Conservation (phyloP, 2,888 invertebrate species). For the Folsomia manolachei region DNA sequence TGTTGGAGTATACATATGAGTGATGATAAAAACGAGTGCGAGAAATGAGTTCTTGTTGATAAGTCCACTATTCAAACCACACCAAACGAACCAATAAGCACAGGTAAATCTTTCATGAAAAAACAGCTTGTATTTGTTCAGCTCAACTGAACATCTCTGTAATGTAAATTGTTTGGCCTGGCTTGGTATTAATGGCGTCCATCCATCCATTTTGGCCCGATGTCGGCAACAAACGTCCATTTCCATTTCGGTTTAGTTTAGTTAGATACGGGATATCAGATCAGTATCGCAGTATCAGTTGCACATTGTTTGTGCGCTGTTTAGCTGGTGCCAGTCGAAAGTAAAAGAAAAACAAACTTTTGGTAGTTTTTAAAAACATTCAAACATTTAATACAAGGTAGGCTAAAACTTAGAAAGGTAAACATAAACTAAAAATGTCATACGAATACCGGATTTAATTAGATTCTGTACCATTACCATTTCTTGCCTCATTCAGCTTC, state of each 20-base stretch:
- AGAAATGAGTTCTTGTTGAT: constrained; percentile 9
- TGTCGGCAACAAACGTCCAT: too few species aligned
- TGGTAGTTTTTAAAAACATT: background rate
- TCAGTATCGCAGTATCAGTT: background rate
- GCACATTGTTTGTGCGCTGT: background rate
- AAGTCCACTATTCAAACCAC: too few species aligned
- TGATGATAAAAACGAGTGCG: background rate
- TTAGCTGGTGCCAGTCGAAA: background rate
- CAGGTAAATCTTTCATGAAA: constrained; percentile 9
- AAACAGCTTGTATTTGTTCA: constrained; percentile 9
- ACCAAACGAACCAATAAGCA: too few species aligned
- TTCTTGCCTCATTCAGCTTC: too few species aligned
- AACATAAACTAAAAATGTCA: too few species aligned
- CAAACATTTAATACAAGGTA: background rate
- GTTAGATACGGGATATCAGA: background rate
- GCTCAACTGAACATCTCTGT: constrained; percentile 3
- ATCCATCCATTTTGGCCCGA: background rate
- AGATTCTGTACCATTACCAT: too few species aligned
- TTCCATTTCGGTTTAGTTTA: background rate
- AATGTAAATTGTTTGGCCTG: background rate
- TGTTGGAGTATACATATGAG: background rate
- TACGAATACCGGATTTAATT: too few species aligned
- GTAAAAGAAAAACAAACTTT: background rate
- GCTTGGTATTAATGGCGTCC: background rate
- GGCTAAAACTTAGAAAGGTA: background rate